These are phyloP conservation scores for Sturnus vulgaris DNA, from an alignment of 2,113 vertebrate species.

Conservation along the genomic window DNA sequence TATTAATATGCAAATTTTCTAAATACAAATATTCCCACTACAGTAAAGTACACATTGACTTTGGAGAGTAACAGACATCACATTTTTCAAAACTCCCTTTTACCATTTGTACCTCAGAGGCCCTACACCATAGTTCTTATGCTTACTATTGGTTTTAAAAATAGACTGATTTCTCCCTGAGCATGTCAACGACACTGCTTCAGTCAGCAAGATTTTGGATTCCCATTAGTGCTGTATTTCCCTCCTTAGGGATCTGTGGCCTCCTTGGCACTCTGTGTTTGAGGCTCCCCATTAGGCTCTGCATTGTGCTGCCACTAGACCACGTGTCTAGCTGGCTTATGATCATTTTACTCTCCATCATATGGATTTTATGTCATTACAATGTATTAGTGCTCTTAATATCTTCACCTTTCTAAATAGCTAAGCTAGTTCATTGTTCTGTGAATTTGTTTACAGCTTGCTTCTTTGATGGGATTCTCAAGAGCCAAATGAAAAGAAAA, in stretches of 20 bases:
- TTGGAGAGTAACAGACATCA: not conserved
- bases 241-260: not conserved
- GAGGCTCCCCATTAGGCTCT: not conserved
- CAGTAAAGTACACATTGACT: not conserved
- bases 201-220: not conserved
- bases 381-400: not conserved
- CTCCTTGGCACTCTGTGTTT: not conserved
- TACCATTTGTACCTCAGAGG: not conserved
- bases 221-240: not conserved
- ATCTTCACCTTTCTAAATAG: not conserved
- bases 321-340: not conserved
- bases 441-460: not conserved
- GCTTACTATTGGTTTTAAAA: not conserved
- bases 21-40: not conserved
- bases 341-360: not conserved
- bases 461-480: not conserved
- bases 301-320: not conserved
- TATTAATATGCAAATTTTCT: not conserved
- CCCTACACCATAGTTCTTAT: not conserved
- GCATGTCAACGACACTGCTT: not conserved
- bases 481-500: not conserved
- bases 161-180: not conserved
- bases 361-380: conserved; percentile 13
- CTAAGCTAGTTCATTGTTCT: not conserved
- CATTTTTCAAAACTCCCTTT: not conserved